These are phyloP conservation scores for Pilophorus perplexus DNA, from an alignment of 2,888 invertebrate genomes.

Conservation along the genomic window DNA sequence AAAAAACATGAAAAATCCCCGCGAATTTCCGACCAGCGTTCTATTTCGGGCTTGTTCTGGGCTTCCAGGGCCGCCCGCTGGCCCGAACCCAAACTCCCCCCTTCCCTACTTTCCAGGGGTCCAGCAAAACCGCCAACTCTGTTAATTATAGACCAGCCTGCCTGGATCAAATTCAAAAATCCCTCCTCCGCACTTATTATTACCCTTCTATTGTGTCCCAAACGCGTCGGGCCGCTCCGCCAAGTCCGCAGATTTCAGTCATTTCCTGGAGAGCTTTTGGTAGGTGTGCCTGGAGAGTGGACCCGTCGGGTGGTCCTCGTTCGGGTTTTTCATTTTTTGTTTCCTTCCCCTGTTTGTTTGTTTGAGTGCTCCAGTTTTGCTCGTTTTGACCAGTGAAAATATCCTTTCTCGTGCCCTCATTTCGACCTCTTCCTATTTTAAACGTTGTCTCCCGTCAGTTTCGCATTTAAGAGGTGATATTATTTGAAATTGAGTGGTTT, in stretches of 20 bases:
- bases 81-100: conserved; percentile 30
- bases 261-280: neutral
- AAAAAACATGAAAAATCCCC: too few relatives aligned
- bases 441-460: neutral
- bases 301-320: too few relatives aligned
- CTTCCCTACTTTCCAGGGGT: conserved; percentile 35
- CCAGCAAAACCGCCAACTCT: neutral
- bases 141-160: conserved; percentile 35
- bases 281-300: conserved; percentile 30
- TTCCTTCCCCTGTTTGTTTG: too few relatives aligned
- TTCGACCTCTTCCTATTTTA: neutral
- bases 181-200: conserved; percentile 37
- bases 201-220: conserved; percentile 36
- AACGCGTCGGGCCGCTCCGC: neutral
- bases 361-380: too few relatives aligned
- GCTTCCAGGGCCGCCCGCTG: conserved; percentile 20
- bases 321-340: too few relatives aligned
- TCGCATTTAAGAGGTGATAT: neutral
- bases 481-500: too few relatives aligned
- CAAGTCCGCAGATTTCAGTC: conserved; percentile 12
- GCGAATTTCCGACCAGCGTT: too few relatives aligned
- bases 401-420: neutral
- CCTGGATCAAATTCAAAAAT: conserved; percentile 43
- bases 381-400: neutral
- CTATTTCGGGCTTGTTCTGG: conserved; percentile 20